phyloP scores from a whole-genome alignment of 2,113 vertebrate species.

The Burhinus bistriatus region DNA sequence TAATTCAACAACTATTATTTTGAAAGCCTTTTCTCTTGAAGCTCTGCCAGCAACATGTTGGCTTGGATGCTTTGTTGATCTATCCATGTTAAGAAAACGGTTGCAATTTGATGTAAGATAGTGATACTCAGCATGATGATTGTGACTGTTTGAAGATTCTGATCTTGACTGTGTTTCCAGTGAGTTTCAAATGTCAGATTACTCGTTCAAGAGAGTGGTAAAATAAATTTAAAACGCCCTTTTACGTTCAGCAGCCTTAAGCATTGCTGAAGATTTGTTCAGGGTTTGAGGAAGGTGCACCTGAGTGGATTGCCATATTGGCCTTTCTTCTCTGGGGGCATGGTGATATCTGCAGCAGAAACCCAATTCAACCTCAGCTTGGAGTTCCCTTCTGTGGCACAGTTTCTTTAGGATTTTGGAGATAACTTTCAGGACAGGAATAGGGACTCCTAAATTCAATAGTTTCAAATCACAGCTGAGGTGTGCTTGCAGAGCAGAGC shows the following conservation, averaged over 20 bases:
- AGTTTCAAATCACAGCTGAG: background rate
- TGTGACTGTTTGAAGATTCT: background rate
- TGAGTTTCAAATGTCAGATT: background rate
- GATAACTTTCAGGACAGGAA: background rate
- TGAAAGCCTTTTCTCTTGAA: background rate
- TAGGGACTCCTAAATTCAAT: background rate
- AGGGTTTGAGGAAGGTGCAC: background rate
- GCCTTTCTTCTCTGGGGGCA: background rate
- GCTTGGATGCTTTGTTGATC: background rate
- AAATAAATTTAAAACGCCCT: background rate
- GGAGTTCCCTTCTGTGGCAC: background rate
- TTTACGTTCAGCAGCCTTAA: background rate
- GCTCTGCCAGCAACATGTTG: background rate
- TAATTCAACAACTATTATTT: background rate
- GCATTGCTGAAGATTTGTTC: background rate
- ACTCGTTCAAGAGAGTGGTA: background rate
- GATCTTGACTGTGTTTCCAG: background rate
- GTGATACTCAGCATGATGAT: background rate
- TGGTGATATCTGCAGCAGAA: background rate
- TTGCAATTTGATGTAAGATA: background rate
- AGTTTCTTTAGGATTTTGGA: background rate
- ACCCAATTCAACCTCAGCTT: background rate
- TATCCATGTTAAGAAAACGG: background rate
- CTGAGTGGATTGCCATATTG: background rate
- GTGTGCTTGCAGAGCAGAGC: background rate